These are phyloP conservation scores for Nymphalis polychloros DNA, from an alignment of 2,888 invertebrate species.

Conservation along the genomic window DNA sequence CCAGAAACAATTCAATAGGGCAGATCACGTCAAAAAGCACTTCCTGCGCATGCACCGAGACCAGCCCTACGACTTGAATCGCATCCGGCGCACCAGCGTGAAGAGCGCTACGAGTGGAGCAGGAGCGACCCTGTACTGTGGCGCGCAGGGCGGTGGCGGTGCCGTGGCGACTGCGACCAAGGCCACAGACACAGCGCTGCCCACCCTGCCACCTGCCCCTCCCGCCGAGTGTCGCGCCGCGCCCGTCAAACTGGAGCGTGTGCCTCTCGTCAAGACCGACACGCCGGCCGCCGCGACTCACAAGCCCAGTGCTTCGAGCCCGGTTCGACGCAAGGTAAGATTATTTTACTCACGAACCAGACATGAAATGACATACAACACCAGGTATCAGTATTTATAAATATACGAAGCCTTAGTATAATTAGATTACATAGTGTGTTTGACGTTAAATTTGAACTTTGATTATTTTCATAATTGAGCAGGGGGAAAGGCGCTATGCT, in stretches of 20 bases:
- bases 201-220: conserved; percentile 44
- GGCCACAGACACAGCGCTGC: conserved; percentile 45
- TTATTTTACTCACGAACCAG: not conserved
- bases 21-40: conserved; percentile 97
- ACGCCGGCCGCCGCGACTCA: conserved; percentile 45
- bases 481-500: conserved; percentile 88
- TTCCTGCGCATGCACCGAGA: conserved; percentile 96
- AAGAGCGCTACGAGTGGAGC: conserved; percentile 53
- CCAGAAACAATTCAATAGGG: conserved; percentile 95
- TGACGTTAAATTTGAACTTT: not conserved
- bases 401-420: too few relatives aligned
- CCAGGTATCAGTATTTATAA: too few relatives aligned
- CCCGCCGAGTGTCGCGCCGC: conserved; percentile 44
- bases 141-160: conserved; percentile 62
- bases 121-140: conserved; percentile 51
- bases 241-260: conserved; percentile 67
- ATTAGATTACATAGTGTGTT: too few relatives aligned
- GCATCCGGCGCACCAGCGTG: conserved; percentile 86
- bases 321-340: conserved; percentile 82
- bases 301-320: conserved; percentile 76
- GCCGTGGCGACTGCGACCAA: conserved; percentile 55
- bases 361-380: too few relatives aligned
- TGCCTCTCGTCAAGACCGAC: conserved; percentile 65
- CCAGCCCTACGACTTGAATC: conserved; percentile 91
- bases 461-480: conserved; percentile 32